Evolutionary conservation across 2,113 vertebrate genomes (phyloP).

Genomic region (Saccopteryx bilineata): DNA sequence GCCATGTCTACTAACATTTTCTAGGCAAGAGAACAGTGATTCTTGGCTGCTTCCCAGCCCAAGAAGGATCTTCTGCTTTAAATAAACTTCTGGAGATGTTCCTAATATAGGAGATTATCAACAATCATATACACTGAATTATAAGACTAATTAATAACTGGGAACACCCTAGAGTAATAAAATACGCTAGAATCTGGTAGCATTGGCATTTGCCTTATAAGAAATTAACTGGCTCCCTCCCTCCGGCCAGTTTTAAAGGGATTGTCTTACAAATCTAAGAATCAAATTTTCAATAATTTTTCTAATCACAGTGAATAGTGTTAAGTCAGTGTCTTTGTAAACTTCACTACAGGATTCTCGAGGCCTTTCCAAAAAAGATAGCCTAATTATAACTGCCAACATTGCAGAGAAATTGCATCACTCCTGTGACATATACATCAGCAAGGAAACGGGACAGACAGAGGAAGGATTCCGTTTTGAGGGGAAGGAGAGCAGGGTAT

Average conservation of each 20-base stretch:
- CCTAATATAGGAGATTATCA: background rate
- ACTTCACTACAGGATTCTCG: background rate
- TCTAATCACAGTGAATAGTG: background rate
- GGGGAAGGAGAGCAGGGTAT: background rate
- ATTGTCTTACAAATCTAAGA: conserved; percentile 18
- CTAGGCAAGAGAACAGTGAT: background rate
- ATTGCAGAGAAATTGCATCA: conserved; percentile 43
- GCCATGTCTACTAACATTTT: background rate
- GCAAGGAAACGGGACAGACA: conserved; percentile 76
- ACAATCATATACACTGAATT: background rate
- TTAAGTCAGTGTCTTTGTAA: background rate
- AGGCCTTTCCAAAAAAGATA: conserved; percentile 41
- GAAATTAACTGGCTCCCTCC: conserved; percentile 1
- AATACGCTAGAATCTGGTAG: background rate
- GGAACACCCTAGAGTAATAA: background rate
- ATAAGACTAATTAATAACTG: background rate
- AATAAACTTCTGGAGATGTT: background rate
- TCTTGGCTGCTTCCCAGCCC: background rate
- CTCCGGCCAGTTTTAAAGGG: background rate
- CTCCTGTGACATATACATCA: conserved; percentile 45
- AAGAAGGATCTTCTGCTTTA: background rate
- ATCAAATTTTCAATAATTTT: background rate
- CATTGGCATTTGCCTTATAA: background rate
- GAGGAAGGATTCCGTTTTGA: conserved; percentile 53
- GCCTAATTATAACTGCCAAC: conserved; percentile 50